A percentile compares a stretch with the other conserved stretches of the same genome.
phyloP scores from a whole-genome alignment of 2,113 vertebrate species.

The Aleadryas rufinucha region DNA sequence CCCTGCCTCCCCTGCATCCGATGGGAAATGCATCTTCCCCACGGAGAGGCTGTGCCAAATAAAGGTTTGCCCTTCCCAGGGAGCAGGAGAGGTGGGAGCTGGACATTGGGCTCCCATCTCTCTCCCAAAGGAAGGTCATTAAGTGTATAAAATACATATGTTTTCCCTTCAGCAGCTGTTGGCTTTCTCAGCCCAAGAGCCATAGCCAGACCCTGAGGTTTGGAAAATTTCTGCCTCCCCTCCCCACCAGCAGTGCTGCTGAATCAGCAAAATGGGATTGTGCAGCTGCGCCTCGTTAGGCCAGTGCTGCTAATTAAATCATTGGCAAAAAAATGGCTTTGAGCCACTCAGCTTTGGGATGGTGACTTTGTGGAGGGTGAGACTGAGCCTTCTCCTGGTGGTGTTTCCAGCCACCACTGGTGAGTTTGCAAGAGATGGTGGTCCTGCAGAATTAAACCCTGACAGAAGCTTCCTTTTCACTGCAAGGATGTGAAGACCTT shows the following conservation, averaged over 20 bases:
- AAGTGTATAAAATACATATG: background rate
- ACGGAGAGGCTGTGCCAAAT: background rate
- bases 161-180: slow-evolving; percentile 5
- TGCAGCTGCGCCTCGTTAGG: background rate
- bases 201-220: background rate
- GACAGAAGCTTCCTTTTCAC: background rate
- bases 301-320: background rate
- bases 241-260: background rate
- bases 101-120: background rate
- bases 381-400: background rate
- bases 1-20: background rate
- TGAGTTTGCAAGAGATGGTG: background rate
- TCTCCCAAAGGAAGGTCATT: background rate
- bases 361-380: background rate
- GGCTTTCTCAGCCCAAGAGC: slow-evolving; percentile 22
- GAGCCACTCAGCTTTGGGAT: background rate
- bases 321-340: background rate
- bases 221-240: background rate
- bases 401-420: background rate
- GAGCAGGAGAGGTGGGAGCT: background rate
- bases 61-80: slow-evolving; percentile 14
- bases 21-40: background rate
- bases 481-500: background rate
- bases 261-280: background rate
- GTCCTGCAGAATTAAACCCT: background rate